These are phyloP conservation scores for Bothrops jararaca DNA, from an alignment of 2,113 vertebrate species.

Conservation along the genomic window DNA sequence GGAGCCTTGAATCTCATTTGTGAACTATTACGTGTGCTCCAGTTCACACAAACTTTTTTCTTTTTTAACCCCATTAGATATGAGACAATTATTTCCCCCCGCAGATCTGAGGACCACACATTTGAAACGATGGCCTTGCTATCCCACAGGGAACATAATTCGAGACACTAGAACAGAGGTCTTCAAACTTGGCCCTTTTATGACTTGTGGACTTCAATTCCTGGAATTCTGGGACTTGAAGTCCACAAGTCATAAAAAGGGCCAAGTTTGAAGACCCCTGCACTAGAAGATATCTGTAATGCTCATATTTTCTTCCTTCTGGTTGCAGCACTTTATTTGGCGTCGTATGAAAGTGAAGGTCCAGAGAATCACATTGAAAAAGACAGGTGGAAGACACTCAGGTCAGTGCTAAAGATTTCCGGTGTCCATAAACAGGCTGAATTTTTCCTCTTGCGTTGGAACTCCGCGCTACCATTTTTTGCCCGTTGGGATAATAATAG, in stretches of 20 bases:
- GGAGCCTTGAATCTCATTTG: too few species aligned
- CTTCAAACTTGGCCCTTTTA: too few species aligned
- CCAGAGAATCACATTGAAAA: constrained; percentile 94
- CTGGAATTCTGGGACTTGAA: too few species aligned
- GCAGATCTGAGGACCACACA: neutral
- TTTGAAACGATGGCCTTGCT: neutral
- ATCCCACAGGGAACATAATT: too few species aligned
- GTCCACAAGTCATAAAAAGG: too few species aligned
- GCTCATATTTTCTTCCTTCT: constrained; percentile 43
- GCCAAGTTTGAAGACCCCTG: too few species aligned
- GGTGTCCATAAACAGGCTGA: constrained; percentile 6
- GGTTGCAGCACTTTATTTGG: constrained; percentile 84
- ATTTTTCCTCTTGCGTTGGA: constrained; percentile 7
- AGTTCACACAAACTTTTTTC: neutral
- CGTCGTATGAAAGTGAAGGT: constrained; percentile 91
- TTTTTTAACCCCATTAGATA: neutral
- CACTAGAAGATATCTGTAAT: neutral
- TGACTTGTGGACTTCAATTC: too few species aligned
- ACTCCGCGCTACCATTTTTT: constrained; percentile 26
- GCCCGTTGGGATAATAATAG: neutral
- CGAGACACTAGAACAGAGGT: neutral
- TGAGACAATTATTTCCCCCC: neutral
- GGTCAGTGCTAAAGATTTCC: constrained; percentile 72
- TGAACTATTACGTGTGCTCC: neutral
- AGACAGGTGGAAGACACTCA: constrained; percentile 93